phyloP scores from a whole-genome alignment of 92 coral and sea anemone genomes.

The Virgularia gustaviana region DNA sequence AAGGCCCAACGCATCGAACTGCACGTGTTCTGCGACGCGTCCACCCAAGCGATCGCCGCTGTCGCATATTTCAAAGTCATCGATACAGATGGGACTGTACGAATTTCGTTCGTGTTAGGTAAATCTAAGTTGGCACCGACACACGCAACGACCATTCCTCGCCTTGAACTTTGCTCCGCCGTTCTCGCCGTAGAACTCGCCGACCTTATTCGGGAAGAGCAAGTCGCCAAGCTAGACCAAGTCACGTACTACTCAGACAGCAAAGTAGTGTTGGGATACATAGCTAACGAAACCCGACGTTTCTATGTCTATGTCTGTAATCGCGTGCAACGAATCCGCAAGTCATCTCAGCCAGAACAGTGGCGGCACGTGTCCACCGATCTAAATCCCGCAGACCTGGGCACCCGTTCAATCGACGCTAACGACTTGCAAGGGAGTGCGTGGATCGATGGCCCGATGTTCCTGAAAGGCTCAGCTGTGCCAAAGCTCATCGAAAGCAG shows the following conservation, averaged over 20 bases:
- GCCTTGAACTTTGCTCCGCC: no score
- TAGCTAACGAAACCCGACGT: conserved; percentile 39
- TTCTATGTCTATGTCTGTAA: conserved; percentile 44
- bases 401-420: conserved; percentile 51
- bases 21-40: conserved; percentile 45
- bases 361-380: no score
- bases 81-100: conserved; percentile 29
- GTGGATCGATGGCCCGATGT: conserved; percentile 51
- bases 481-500: no score
- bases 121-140: conserved; percentile 53
- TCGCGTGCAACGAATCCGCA: no score
- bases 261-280: no score
- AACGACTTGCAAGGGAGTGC: conserved; percentile 31
- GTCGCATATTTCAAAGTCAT: conserved; percentile 26
- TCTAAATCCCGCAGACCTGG: no score
- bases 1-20: conserved; percentile 12
- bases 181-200: conserved; percentile 42
- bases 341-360: no score
- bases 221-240: conserved; percentile 24
- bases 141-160: no score
- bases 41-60: conserved; percentile 32
- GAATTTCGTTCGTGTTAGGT: conserved; percentile 46
- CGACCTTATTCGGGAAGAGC: conserved; percentile 32
- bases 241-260: no score
- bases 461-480: conserved; percentile 5